Evolutionary conservation across 2,888 invertebrate species (phyloP), one percentile per base, ranked within the genome.

Genomic region (Aethes cnicana): DNA sequence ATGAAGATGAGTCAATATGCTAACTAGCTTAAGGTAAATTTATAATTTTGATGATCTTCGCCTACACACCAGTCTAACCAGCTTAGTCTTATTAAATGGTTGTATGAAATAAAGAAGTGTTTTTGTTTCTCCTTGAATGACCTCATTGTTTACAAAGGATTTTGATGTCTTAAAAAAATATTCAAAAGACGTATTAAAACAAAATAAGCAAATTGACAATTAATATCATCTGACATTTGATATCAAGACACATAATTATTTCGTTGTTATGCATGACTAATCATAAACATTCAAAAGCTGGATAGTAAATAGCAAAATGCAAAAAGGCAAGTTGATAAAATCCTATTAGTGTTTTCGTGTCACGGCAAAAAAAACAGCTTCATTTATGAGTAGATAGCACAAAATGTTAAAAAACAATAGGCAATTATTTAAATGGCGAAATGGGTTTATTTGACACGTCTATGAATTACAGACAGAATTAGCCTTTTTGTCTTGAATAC

Each of bases 61-160:
- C 74, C 63, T 72, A 74, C 72, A 67, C 68, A 82, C 81, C 71
- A 64, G 82, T 81, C 77, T 70, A 78, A 78, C 84, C 65, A 80
- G 79, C 75, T 66, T 69, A 58, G 62, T 62, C 64, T 54, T 52
- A 58, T 59, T 61, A 56, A 47, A 42, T 52, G 57, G 57, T 61
- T 56, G 44, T 58, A 62, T 55, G 57, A 55, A 59, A 59, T 56
- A 55, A 43, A 50, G 56, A 54, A 57, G 55, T 55, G 23, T 54
- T 59, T 23, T 53, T 39, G 21, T 53, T 43, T 56, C 63, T 64
- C 59, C 30, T 60, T 62, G 58, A 54, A 71, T 73, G 71, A 72
- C 69, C 68, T 72, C 69, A 74, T 68, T 58, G 35, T 64, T 66
- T 62, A 59, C n/a, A 53, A 53, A 62, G 59, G 52, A 55, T 47